phyloP scores from a whole-genome alignment of 2,888 invertebrate genomes.

The Drosophila ustulata region DNA sequence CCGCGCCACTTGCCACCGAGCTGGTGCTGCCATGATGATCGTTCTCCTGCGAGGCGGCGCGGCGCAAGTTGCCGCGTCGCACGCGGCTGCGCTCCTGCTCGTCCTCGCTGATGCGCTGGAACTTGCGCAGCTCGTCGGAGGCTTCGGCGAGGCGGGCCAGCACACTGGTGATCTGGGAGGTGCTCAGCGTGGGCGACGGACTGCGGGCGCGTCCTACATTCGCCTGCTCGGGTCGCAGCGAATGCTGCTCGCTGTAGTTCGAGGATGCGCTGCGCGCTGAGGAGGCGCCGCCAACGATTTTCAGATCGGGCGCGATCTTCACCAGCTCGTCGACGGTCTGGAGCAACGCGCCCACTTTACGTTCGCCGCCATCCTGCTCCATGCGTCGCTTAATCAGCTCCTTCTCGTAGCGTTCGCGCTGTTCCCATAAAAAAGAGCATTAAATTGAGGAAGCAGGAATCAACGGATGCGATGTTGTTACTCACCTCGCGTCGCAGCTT shows the following conservation, averaged over 20 bases:
- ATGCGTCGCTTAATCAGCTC: constrained; percentile 89
- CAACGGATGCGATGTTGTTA: background rate
- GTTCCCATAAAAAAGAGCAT: background rate
- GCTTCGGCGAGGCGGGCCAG: constrained; percentile 89
- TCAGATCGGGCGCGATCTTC: constrained; percentile 90
- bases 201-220: constrained; percentile 77
- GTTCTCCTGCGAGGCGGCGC: constrained; percentile 88
- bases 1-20: constrained; percentile 78
- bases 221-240: constrained; percentile 79
- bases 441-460: background rate
- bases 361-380: constrained; percentile 90
- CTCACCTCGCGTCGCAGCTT: constrained; percentile 91
- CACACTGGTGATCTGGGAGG: constrained; percentile 82
- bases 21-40: constrained; percentile 86
- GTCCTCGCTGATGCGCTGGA: constrained; percentile 86
- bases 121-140: constrained; percentile 89
- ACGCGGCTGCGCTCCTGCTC: constrained; percentile 86
- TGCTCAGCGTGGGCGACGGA: constrained; percentile 82
- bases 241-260: constrained; percentile 57
- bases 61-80: constrained; percentile 83
- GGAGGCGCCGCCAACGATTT: constrained; percentile 83
- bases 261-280: constrained; percentile 41
- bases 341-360: constrained; percentile 89
- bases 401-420: constrained; percentile 92
- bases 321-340: constrained; percentile 93